Evolutionary conservation across 2,113 vertebrate species (phyloP).

Genomic region (Lates calcarifer): DNA sequence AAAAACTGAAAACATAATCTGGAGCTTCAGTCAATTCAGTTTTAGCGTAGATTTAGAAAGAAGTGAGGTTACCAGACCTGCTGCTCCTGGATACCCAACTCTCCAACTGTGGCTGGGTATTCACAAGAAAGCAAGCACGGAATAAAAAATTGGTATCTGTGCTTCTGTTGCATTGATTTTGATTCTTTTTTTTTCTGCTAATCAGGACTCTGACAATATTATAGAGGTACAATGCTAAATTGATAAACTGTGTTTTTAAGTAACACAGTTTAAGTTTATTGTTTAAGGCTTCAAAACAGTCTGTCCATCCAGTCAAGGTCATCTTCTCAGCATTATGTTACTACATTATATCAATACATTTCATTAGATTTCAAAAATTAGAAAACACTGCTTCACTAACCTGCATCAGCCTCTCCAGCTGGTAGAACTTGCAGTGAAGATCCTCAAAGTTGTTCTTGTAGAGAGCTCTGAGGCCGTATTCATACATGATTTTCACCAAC

Average conservation of each 20-base stretch:
- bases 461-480: constrained; percentile 93
- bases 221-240: too few relatives aligned
- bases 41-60: too few relatives aligned
- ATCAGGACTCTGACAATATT: too few relatives aligned
- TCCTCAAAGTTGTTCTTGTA: constrained; percentile 99
- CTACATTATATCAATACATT: not conserved
- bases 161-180: too few relatives aligned
- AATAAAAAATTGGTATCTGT: too few relatives aligned
- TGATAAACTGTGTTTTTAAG: not conserved
- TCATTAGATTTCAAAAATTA: not conserved
- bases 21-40: not conserved
- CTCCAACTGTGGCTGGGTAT: too few relatives aligned
- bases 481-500: constrained; percentile 97
- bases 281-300: too few relatives aligned
- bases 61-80: too few relatives aligned
- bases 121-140: too few relatives aligned
- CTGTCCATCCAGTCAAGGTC: not conserved
- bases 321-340: not conserved
- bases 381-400: constrained; percentile 74
- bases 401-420: constrained; percentile 96
- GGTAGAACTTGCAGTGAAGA: constrained; percentile 99
- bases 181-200: too few relatives aligned
- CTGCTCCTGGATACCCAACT: too few relatives aligned
- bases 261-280: too few relatives aligned
- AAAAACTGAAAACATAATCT: not conserved